Conservation (phyloP, 2,113 vertebrate species). For the Uria lomvia region DNA sequence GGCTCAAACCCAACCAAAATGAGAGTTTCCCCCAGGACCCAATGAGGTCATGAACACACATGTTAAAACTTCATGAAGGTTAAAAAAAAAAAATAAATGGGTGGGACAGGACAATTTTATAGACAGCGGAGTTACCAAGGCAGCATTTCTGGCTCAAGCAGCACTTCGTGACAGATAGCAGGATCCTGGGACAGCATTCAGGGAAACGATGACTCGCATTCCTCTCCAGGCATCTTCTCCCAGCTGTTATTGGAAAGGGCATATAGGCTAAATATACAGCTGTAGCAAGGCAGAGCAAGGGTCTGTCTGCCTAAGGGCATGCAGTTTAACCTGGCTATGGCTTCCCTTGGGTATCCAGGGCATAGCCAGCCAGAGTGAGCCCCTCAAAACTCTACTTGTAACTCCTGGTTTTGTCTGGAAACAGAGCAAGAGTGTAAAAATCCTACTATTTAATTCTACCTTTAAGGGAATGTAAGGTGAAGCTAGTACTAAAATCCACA, state of each 20-base stretch:
- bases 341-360: not conserved
- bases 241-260: conserved; percentile 12
- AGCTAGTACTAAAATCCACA: not conserved
- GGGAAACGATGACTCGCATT: not conserved
- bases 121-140: not conserved
- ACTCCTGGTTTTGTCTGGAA: not conserved
- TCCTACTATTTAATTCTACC: not conserved
- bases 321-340: not conserved
- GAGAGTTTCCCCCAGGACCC: not conserved
- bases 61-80: not conserved
- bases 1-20: not conserved
- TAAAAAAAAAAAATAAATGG: not conserved
- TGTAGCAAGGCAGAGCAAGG: not conserved
- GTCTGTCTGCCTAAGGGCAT: not conserved
- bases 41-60: not conserved
- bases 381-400: not conserved
- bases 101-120: not conserved
- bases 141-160: not conserved
- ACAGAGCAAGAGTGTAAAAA: not conserved
- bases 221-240: conserved; percentile 10
- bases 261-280: conserved; percentile 45
- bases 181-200: not conserved
- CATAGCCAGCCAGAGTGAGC: not conserved
- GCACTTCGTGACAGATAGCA: not conserved
- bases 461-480: not conserved